A percentile compares a stretch with the other conserved stretches of the same genome.
These are phyloP conservation scores for Macropis europaea DNA, from an alignment of 2,888 invertebrate genomes.

Conservation along the genomic window DNA sequence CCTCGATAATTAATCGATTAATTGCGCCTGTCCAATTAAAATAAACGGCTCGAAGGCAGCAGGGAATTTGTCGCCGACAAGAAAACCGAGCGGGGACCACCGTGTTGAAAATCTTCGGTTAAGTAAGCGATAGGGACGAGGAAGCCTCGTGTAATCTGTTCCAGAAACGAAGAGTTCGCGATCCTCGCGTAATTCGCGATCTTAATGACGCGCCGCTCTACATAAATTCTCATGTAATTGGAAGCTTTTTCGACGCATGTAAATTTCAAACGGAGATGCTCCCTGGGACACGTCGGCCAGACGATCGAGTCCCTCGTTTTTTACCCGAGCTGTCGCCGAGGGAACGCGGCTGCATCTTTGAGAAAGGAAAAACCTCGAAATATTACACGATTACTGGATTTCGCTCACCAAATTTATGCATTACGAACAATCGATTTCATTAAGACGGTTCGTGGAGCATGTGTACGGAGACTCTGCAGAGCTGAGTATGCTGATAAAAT, in stretches of 20 bases:
- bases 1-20: constrained; percentile 4
- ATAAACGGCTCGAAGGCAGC: not conserved
- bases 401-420: too few species aligned
- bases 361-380: constrained; percentile 36
- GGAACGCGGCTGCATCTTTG: constrained; percentile 18
- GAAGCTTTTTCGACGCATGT: constrained; percentile 72
- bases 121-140: constrained; percentile 16
- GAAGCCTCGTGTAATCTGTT: constrained; percentile 23
- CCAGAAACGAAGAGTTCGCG: not conserved
- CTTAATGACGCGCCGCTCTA: constrained; percentile 75
- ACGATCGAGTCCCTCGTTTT: constrained; percentile 19
- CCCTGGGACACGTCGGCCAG: not conserved
- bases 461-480: too few species aligned
- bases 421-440: too few species aligned
- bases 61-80: not conserved
- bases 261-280: constrained; percentile 65
- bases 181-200: constrained; percentile 70
- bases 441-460: too few species aligned
- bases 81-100: not conserved
- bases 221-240: constrained; percentile 78
- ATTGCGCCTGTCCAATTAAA: constrained; percentile 19
- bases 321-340: not conserved
- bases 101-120: constrained; percentile 13
- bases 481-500: too few species aligned
- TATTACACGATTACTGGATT: constrained; percentile 4